Evolutionary conservation across 2,888 invertebrate species (phyloP), one percentile per base, ranked within the genome.

Genomic region (Lepidochitona cinerea): DNA sequence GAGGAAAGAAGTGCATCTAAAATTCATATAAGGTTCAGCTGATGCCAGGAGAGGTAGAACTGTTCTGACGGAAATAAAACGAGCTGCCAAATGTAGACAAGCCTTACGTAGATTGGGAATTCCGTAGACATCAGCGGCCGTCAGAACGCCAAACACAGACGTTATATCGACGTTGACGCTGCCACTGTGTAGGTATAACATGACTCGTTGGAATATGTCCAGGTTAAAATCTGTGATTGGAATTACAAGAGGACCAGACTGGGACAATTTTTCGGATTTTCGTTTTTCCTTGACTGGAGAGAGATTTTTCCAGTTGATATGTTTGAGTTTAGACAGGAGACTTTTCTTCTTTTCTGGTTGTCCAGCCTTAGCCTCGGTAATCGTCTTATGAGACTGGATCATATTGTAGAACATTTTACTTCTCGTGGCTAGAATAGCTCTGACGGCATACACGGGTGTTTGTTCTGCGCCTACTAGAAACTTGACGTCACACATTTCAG

Each of bases 351-450:
- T 59, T 14, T 18, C 29, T 2, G 32, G 23, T 4, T 14, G 4
- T 4, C 14, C 18, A 26, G 26, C 26, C 9, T 29, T 59, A 14
- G 32, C 59, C 29, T 59, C 26, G 26, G 23, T 9, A 26, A 59
- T 29, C 12, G 23, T 23, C 59, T 59, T 23, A 26, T 59, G 59
- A 1, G 59, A 59, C 29, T 4, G 32, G 18, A 59, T 59, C 59
- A 59, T 29, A 59, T 59, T 59, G 59, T 59, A 59, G 26, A 59
- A 59, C 2, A 59, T 29, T 9, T 32, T 59, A 32, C 59, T 29
- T 59, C 59, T 66, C 9, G 67, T 65, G 7, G 72, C 72, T n/a
- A 72, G 53, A n/a, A 72, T 72, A 37, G 67, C 72, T 65, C 52
- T 66, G 6, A 72, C 67, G 7, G 52, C 72, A 29, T 72, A 67